phyloP scores from a whole-genome alignment of 2,797 vertebrate species.

The Gambelia wislizenii region DNA sequence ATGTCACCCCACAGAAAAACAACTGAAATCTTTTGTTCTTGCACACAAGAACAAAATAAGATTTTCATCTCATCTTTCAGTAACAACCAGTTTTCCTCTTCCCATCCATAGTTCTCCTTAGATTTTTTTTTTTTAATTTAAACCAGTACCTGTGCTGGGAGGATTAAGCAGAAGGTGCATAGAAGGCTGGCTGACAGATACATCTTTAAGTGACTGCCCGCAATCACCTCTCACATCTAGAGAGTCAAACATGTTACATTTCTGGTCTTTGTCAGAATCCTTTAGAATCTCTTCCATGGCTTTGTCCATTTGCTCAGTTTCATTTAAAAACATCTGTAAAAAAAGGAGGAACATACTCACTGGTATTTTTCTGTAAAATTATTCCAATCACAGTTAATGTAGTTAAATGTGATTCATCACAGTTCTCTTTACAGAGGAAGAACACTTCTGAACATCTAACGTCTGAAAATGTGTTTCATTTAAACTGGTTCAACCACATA shows the following conservation, averaged over 20 bases:
- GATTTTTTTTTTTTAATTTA: conserved; percentile 10
- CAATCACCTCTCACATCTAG: conserved; percentile 50
- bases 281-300: conserved; percentile 95
- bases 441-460: not conserved
- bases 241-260: conserved; percentile 54
- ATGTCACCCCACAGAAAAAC: too few species aligned
- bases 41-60: too few species aligned
- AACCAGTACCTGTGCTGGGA: conserved; percentile 77
- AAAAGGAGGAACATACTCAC: conserved; percentile 7
- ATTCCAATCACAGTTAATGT: not conserved
- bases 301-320: conserved; percentile 91
- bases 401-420: not conserved
- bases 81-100: not conserved
- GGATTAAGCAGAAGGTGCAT: conserved; percentile 78
- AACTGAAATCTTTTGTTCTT: too few species aligned
- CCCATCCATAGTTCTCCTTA: not conserved
- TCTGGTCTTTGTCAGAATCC: conserved; percentile 87
- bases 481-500: not conserved
- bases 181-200: conserved; percentile 65
- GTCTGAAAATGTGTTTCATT: not conserved
- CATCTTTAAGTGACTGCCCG: conserved; percentile 56
- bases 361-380: not conserved
- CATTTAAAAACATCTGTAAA: conserved; percentile 89
- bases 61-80: too few species aligned
- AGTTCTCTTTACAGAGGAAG: not conserved